These are phyloP conservation scores for Glaucomys volans DNA, from an alignment of 2,113 vertebrate species.

Conservation along the genomic window DNA sequence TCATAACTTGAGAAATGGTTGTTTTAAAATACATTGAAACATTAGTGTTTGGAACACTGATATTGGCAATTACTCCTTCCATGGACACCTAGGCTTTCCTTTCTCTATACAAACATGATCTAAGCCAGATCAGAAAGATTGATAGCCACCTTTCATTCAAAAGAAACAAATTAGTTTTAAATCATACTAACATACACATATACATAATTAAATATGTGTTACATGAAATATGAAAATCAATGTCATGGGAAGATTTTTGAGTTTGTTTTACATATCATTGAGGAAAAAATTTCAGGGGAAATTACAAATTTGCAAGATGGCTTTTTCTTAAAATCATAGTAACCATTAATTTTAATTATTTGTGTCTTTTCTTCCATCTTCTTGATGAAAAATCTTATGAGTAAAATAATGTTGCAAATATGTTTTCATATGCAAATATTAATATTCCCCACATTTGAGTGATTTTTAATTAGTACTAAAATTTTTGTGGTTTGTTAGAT, in stretches of 20 bases:
- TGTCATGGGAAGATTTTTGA: neutral
- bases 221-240: neutral
- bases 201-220: neutral
- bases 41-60: neutral
- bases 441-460: neutral
- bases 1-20: neutral
- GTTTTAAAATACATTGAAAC: neutral
- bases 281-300: neutral
- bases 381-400: neutral
- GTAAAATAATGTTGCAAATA: neutral
- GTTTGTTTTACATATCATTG: neutral
- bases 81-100: neutral
- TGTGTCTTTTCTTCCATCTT: neutral
- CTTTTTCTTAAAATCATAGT: neutral
- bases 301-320: neutral
- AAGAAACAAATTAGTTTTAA: neutral
- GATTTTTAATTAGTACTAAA: conserved; percentile 4
- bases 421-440: neutral
- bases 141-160: neutral
- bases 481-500: neutral
- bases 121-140: neutral
- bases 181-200: neutral
- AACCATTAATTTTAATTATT: neutral
- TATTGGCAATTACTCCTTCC: neutral
- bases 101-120: neutral